Evolutionary conservation across 2,888 invertebrate genomes (phyloP).

Genomic region (Dicyrtoma fusca): DNA sequence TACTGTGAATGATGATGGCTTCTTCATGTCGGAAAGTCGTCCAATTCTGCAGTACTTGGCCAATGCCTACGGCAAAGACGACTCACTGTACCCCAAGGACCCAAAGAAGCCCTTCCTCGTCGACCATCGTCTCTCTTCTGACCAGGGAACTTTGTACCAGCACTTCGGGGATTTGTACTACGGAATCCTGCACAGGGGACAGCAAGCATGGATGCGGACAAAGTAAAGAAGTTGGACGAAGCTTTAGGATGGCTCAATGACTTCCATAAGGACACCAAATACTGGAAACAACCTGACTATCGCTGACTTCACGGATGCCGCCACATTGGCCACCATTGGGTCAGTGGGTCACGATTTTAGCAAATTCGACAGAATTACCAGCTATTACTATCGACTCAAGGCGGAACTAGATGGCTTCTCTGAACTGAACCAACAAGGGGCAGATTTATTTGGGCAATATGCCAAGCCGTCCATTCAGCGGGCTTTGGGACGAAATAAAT

Average conservation of each 20-base stretch:
- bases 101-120: constrained; percentile 75
- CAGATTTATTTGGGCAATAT: too few species aligned
- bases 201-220: constrained; percentile 58
- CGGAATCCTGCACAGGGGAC: constrained; percentile 57
- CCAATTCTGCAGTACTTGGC: constrained; percentile 79
- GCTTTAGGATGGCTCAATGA: constrained; percentile 61
- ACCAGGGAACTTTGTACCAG: constrained; percentile 74
- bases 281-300: constrained; percentile 59
- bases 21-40: constrained; percentile 81
- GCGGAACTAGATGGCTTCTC: too few species aligned
- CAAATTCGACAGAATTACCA: too few species aligned
- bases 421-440: too few species aligned
- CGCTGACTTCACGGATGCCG: constrained; percentile 62
- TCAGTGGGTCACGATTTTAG: constrained; percentile 68
- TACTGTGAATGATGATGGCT: constrained; percentile 80
- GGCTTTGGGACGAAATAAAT: background rate
- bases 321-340: constrained; percentile 60
- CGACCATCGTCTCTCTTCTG: constrained; percentile 79
- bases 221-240: constrained; percentile 58
- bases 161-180: constrained; percentile 65
- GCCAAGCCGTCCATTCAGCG: constrained; percentile 43
- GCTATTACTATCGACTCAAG: too few species aligned
- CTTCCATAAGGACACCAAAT: too few species aligned
- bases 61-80: constrained; percentile 78
- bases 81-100: constrained; percentile 76